These are phyloP conservation scores for Phaethon lepturus DNA, from an alignment of 2,113 vertebrate species.

Conservation along the genomic window DNA sequence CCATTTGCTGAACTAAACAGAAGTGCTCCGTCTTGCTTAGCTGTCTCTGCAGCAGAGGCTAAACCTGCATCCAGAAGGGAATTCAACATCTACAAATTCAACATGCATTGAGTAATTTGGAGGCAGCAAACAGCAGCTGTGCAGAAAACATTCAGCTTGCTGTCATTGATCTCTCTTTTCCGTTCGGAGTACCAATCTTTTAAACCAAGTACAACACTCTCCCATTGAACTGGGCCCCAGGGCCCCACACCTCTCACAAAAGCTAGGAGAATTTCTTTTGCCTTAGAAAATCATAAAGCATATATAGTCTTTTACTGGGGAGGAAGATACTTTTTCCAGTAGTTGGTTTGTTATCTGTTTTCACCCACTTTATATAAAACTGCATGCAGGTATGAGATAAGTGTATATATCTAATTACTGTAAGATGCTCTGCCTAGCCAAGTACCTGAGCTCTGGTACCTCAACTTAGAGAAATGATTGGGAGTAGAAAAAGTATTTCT, in stretches of 20 bases:
- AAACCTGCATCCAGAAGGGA: neutral
- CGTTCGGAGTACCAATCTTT: neutral
- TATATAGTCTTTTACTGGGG: neutral
- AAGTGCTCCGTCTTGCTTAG: neutral
- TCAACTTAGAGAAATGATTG: neutral
- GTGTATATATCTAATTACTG: neutral
- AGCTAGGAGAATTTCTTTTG: neutral
- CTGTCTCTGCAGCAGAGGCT: neutral
- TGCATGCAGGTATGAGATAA: neutral
- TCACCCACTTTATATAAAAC: neutral
- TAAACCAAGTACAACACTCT: neutral
- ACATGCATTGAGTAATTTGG: neutral
- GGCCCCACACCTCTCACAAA: neutral
- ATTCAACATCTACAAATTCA: neutral
- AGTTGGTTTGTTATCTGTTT: neutral
- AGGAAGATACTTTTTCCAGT: neutral
- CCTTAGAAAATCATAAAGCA: neutral
- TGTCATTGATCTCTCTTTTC: neutral
- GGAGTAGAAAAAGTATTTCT: neutral
- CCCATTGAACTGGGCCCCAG: neutral
- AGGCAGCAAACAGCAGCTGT: neutral
- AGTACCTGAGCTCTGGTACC: neutral
- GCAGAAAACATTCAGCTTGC: neutral
- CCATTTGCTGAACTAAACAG: neutral
- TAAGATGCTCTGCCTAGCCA: neutral